Evolutionary conservation across 2,888 invertebrate species (phyloP), one percentile per base, ranked within the genome.

Genomic region (Amiota mariae): DNA sequence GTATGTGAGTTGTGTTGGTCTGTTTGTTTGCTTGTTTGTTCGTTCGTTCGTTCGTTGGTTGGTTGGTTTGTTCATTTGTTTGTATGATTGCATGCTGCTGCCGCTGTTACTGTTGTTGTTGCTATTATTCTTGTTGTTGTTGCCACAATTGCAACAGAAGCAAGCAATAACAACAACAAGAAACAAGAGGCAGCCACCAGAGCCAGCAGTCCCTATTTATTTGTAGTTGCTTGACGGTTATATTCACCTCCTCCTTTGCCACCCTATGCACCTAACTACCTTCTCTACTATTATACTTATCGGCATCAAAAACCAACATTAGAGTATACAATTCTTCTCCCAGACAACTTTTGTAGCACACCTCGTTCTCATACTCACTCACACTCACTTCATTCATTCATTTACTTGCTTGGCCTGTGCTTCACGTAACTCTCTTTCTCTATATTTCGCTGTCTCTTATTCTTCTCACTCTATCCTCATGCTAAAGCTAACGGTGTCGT

Each of bases 31-130:
- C 12, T 72, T 66, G 66, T 72, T 67, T 13, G 67, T 20, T 51
- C 24, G 54, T 51, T 15, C 36, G 61, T 11, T 63, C 13, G 61
- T 24, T 24, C 3, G 24, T 24, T 24, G 2, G 3, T 24, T 24
- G 1, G 8, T 36, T 36, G 3, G 36, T 18, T 63, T 51, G 51
- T 68, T 48, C 18, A 48, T 20, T 24, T 15, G 67, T 66, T 48
- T 48, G 51, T 68, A 68, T 68, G 67, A 68, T 68, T 68, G 67
- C 67, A 68, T 68, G 67, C 67, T 51, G 66, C 36, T 68, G 67
- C 59, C 10, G 18, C 10, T 36, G 36, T 6, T 36, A 1, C 8
- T 36, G 36, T 6, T 68, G 67, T 8, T 18, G 10, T 18, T 24
- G 3, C 3, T 24, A 1, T 24, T 24, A 3, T 24, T 24, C 2